Conservation (phyloP, 2,888 invertebrate genomes). For the Hirtodrosophila alboralis region DNA sequence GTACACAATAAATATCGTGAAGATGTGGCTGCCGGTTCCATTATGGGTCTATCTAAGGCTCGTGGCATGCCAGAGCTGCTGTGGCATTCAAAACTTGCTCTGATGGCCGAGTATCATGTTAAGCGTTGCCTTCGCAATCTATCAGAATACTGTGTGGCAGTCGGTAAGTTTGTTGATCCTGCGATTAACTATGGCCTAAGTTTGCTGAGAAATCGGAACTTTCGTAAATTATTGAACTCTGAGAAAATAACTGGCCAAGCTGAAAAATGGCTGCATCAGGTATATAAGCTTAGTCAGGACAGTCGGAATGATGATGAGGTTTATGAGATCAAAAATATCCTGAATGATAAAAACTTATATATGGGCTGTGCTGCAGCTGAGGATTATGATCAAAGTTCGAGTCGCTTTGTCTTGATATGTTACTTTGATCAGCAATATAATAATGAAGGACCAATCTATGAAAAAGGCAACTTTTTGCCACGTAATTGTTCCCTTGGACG, state of each 20-base stretch:
- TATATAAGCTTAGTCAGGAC: conserved; percentile 21
- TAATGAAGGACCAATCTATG: conserved; percentile 1
- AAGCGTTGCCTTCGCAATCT: conserved; percentile 49
- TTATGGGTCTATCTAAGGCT: conserved; percentile 33
- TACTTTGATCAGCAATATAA: conserved; percentile 42
- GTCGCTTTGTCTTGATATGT: conserved; percentile 55
- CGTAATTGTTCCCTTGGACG: conserved; percentile 27
- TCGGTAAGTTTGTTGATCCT: conserved; percentile 26
- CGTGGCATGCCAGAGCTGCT: conserved; percentile 54
- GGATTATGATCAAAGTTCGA: conserved; percentile 35
- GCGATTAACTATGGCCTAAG: conserved; percentile 35
- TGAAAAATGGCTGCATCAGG: conserved; percentile 58
- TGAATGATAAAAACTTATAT: conserved; percentile 36
- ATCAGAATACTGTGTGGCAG: conserved; percentile 34
- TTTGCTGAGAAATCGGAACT: conserved; percentile 7
- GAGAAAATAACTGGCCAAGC: conserved; percentile 27
- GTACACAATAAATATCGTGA: conserved; percentile 60
- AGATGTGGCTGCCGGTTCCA: conserved; percentile 37
- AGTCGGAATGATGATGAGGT: neutral
- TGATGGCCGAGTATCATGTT: conserved; percentile 62
- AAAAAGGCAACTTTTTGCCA: conserved; percentile 30
- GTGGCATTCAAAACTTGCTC: conserved; percentile 51
- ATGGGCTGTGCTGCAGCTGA: conserved; percentile 67
- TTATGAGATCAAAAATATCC: conserved; percentile 47
- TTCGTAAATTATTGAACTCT: conserved; percentile 11